Evolutionary conservation across 2,797 vertebrate species (phyloP).

Genomic region (Syndactyla subalaris): DNA sequence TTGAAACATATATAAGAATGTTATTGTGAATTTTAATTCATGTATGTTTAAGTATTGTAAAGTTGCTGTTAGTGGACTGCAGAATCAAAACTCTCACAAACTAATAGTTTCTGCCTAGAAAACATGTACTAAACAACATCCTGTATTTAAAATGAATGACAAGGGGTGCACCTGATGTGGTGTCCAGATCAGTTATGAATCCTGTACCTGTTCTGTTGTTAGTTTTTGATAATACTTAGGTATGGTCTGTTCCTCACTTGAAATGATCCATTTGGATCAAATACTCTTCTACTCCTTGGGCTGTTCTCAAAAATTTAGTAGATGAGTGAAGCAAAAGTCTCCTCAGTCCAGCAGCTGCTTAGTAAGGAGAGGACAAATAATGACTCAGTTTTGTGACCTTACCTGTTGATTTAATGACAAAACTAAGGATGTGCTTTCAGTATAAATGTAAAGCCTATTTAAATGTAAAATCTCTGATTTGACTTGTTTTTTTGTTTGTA

Average conservation of each 20-base stretch:
- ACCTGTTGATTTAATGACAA: not conserved
- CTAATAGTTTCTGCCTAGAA: not conserved
- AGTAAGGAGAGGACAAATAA: not conserved
- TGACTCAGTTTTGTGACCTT: not conserved
- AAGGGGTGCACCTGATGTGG: not conserved
- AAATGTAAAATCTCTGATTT: conserved; percentile 51
- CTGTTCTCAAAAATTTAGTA: not conserved
- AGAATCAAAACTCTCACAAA: not conserved
- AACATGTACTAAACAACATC: not conserved
- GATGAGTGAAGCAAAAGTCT: not conserved
- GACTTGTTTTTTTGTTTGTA: conserved; percentile 62
- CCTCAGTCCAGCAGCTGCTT: not conserved
- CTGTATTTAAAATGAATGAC: not conserved
- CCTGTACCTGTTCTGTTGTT: not conserved
- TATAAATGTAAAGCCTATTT: conserved; percentile 9
- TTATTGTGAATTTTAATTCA: not conserved
- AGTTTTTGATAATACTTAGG: not conserved
- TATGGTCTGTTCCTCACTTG: not conserved
- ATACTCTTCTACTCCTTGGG: not conserved
- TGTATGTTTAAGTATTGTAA: not conserved
- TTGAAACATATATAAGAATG: not conserved
- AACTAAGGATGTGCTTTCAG: conserved; percentile 26
- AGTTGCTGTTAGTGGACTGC: not conserved
- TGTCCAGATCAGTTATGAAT: not conserved
- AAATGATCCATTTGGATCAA: not conserved